Evolutionary conservation across 2,113 vertebrate species (phyloP).

Genomic region (Tinamus guttatus): DNA sequence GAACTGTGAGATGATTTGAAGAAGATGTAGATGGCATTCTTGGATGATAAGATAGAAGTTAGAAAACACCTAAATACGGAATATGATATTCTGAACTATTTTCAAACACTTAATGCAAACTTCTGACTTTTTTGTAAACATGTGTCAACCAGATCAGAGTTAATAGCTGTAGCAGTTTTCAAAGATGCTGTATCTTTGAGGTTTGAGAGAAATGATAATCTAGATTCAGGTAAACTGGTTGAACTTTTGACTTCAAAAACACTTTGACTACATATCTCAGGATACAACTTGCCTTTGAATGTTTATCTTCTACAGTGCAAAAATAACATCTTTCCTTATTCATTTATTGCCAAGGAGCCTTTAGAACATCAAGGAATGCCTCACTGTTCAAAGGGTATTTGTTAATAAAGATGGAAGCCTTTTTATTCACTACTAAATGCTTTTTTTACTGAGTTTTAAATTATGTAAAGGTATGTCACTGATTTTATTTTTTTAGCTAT

Average conservation of each 20-base stretch:
- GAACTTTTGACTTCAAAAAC: neutral
- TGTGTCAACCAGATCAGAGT: neutral
- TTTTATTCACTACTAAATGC: neutral
- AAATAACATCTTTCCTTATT: neutral
- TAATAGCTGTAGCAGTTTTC: neutral
- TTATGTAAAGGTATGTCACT: neutral
- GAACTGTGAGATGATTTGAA: neutral
- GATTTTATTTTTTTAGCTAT: accelerated
- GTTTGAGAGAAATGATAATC: neutral
- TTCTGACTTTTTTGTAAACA: neutral
- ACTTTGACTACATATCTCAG: neutral
- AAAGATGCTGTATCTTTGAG: neutral
- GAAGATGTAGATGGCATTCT: neutral
- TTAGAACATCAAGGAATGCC: neutral
- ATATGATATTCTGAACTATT: neutral
- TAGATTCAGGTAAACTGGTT: neutral
- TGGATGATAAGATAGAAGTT: neutral
- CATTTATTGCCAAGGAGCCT: neutral
- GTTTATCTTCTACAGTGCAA: neutral
- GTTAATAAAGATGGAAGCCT: neutral
- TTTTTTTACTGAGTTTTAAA: neutral
- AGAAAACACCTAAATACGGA: neutral
- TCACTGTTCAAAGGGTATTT: neutral
- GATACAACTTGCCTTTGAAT: neutral
- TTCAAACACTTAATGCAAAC: neutral